phyloP scores from a whole-genome alignment of 2,113 vertebrate species.

The Agapornis roseicollis region DNA sequence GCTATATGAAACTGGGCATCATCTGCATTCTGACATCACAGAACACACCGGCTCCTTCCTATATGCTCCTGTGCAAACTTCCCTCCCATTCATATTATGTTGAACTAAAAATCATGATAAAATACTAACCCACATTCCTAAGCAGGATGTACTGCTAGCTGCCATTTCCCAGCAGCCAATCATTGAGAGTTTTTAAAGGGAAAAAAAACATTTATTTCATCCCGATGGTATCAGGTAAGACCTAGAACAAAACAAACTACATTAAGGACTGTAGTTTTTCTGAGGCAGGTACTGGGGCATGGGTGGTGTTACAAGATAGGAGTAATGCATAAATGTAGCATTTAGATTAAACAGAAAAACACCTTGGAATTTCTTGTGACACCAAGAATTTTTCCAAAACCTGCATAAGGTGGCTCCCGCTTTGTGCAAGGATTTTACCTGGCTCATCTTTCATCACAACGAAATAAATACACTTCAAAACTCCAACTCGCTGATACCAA shows the following conservation, averaged over 20 bases:
- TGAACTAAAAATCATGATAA: background rate
- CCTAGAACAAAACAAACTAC: background rate
- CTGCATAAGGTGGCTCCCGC: background rate
- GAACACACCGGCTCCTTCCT: background rate
- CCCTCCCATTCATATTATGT: background rate
- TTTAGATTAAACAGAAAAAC: background rate
- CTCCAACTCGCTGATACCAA: background rate
- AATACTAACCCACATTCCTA: background rate
- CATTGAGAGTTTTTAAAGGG: background rate
- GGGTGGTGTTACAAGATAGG: background rate
- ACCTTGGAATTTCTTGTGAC: background rate
- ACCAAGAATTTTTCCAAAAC: background rate
- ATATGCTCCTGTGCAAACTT: background rate
- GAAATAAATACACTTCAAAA: background rate
- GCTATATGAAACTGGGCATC: background rate
- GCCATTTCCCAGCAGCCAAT: background rate
- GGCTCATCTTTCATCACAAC: background rate
- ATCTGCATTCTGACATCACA: background rate
- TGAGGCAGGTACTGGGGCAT: accelerated
- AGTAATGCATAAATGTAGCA: background rate
- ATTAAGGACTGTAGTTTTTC: background rate
- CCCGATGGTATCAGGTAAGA: background rate
- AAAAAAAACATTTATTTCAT: background rate
- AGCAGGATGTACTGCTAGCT: background rate
- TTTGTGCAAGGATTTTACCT: background rate